Conservation (phyloP, 2,797 vertebrate genomes). For the Pseudomugil tenellus region DNA sequence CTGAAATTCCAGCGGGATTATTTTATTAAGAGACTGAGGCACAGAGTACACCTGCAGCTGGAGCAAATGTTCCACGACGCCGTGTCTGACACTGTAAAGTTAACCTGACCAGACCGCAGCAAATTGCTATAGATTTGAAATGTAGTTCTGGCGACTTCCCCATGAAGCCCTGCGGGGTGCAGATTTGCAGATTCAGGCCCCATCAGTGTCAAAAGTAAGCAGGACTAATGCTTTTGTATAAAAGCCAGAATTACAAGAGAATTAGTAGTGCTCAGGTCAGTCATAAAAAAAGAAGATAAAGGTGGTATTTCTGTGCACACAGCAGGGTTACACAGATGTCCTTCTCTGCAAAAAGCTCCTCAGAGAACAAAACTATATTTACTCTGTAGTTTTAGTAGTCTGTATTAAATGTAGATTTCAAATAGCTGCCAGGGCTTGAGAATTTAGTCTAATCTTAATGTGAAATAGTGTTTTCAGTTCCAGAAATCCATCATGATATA, state of each 20-base stretch:
- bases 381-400: background rate
- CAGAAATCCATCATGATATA: too few species aligned
- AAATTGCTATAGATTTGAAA: slow-evolving; percentile 49
- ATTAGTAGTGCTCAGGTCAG: slow-evolving; percentile 32
- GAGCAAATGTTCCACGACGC: slow-evolving; percentile 52
- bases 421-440: too few species aligned
- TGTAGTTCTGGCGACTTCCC: slow-evolving; percentile 53
- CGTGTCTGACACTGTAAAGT: slow-evolving; percentile 34
- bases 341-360: background rate
- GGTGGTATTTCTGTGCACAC: slow-evolving; percentile 7
- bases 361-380: slow-evolving; percentile 6
- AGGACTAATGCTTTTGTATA: slow-evolving; percentile 34
- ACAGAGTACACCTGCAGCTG: slow-evolving; percentile 44
- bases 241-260: slow-evolving; percentile 32
- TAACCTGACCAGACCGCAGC: slow-evolving; percentile 14
- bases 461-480: too few species aligned
- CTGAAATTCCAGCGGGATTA: slow-evolving; percentile 76
- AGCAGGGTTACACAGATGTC: slow-evolving; percentile 12
- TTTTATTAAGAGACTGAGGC: slow-evolving; percentile 63
- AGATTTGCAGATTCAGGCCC: slow-evolving; percentile 37
- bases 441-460: too few species aligned
- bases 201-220: slow-evolving; percentile 24
- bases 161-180: slow-evolving; percentile 41
- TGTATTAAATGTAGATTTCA: too few species aligned
- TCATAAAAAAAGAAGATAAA: slow-evolving; percentile 41